Base-by-base conservation (phyloP, 2,797 vertebrate genomes). In the Aythya fuligula region DNA sequence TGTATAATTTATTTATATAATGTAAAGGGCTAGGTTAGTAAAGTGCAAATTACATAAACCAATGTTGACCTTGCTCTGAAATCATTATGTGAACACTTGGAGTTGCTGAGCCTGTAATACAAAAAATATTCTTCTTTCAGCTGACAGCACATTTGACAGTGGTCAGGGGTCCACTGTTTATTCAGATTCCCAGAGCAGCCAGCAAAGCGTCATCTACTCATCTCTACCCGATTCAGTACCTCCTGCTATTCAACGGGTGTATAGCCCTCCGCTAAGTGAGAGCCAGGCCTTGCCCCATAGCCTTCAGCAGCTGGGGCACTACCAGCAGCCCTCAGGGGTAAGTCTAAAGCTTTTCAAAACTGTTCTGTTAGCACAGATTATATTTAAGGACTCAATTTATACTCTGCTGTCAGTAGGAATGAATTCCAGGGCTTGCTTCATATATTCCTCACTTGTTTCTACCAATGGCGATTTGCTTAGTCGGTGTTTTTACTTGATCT, bases 101-200 rank as follows among this genome's bases (percentile, higher is more conserved):
- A 79, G 67, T 56, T 70, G 62, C 7, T 58, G 18, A 71, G 61
- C 53, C 92, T 83, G 36, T 89, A 71, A 87, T 93, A 72, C 34
- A 21, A 65, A 64, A 61, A 47, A 21, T 3, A 2, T 85, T 96
- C 54, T 91, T 80, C 47, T 95, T 97, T 36, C 97, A 99, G 99
- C 99, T 69, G 99, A 99, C 97, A 95, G 99, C 98, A 99, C 99
- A 4, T 98, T 99, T 54, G 99, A 99, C 98, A 99, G 99, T 36
- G 99, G 99, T 92, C 98, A 99, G 97, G 99, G 99, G 90, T 99
- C 99, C 45, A 99, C 99, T 1, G 98, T 99, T 77, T 99, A 99
- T 95, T 99, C 99, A 0, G 99, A 99, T 97, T 99, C 99, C 1
- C 99, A 99, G 97, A 99, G 99, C 98, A 99, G 99, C 98, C 99